phyloP scores from a whole-genome alignment of 2,797 vertebrate species.

The Spondyliosoma cantharus region DNA sequence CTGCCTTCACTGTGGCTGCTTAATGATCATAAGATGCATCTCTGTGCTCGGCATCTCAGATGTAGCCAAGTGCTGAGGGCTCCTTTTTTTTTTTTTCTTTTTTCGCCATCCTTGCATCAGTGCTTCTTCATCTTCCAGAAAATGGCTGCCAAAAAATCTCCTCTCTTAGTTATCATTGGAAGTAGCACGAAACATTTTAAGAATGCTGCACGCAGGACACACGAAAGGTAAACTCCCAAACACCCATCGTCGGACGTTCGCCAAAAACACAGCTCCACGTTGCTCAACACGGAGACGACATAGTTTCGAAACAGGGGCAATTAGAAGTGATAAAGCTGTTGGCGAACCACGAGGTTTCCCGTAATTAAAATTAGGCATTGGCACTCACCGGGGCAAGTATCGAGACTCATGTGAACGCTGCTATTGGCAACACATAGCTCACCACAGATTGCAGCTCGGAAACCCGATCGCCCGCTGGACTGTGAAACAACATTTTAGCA shows the following conservation, averaged over 20 bases:
- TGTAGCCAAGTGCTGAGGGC: not conserved
- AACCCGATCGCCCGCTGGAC: slow-evolving; percentile 74
- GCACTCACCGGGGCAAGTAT: slow-evolving; percentile 56
- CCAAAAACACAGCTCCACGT: slow-evolving; percentile 38
- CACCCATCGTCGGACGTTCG: slow-evolving; percentile 37
- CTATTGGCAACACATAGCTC: slow-evolving; percentile 74
- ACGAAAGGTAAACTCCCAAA: slow-evolving; percentile 29
- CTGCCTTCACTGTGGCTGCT: slow-evolving; percentile 44
- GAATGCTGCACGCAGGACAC: slow-evolving; percentile 33
- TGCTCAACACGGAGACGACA: slow-evolving; percentile 63
- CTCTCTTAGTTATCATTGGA: slow-evolving; percentile 33
- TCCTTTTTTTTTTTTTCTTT: not conserved
- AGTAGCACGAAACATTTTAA: slow-evolving; percentile 19
- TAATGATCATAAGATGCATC: slow-evolving; percentile 46
- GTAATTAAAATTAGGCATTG: slow-evolving; percentile 77
- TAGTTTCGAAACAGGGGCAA: slow-evolving; percentile 74
- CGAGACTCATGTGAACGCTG: slow-evolving; percentile 71
- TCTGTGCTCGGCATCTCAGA: slow-evolving; percentile 36
- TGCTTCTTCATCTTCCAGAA: not conserved
- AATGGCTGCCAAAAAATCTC: slow-evolving; percentile 1
- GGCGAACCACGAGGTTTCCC: slow-evolving; percentile 74
- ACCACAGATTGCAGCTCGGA: slow-evolving; percentile 76
- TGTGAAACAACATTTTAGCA: slow-evolving; percentile 71
- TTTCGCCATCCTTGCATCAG: not conserved
- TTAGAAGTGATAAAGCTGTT: slow-evolving; percentile 78